Conservation (phyloP, 2,888 invertebrate genomes). For the Drosophila putrida region DNA sequence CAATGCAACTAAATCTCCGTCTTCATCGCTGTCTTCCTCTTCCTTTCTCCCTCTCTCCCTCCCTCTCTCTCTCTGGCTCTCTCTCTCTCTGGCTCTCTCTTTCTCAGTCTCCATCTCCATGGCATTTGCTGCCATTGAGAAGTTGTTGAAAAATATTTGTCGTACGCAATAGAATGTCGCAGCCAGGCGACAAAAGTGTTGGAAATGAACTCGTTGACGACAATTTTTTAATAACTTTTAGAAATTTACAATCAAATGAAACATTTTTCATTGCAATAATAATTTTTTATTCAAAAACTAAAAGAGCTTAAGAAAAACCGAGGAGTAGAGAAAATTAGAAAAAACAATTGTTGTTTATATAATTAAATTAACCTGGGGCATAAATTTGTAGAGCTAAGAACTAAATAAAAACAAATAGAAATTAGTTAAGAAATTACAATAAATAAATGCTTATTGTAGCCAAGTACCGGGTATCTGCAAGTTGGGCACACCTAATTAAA, state of each 20-base stretch:
- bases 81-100: background rate
- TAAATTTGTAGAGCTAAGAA: no score
- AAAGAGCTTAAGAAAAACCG: no score
- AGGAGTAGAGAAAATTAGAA: no score
- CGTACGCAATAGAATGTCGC: constrained; percentile 26
- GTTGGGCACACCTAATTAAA: constrained; percentile 3
- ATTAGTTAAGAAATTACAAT: no score
- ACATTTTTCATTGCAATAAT: no score
- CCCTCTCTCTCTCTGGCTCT: background rate
- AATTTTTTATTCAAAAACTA: no score
- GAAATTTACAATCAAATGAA: no score
- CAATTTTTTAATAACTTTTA: no score
- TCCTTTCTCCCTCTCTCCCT: background rate
- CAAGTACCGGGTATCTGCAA: background rate
- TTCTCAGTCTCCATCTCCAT: background rate
- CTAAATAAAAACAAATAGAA: no score
- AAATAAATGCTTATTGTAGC: background rate
- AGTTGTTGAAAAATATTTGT: constrained; percentile 52
- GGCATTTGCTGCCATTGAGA: constrained; percentile 36
- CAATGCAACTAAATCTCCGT: constrained; percentile 14
- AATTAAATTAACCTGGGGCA: no score
- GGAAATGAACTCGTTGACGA: background rate
- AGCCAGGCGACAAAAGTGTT: constrained; percentile 43
- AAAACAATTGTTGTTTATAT: no score
- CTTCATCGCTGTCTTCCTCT: constrained; percentile 2